Evolutionary conservation across 2,113 vertebrate genomes (phyloP).

Genomic region (Terrapene triunguis): DNA sequence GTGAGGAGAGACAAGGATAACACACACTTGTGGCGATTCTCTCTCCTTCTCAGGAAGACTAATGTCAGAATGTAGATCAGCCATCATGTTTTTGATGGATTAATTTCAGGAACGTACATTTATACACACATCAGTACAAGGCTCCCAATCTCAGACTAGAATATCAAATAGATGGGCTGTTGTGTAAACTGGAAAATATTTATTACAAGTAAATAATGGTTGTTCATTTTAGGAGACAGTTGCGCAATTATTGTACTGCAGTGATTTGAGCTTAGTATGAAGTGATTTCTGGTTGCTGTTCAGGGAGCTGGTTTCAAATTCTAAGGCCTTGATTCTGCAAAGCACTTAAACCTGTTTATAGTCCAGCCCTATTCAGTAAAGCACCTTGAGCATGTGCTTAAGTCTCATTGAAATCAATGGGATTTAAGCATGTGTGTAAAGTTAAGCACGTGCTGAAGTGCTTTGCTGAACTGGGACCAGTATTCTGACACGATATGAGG

Average conservation of each 20-base stretch:
- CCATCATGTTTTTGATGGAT: neutral
- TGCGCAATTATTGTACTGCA: neutral
- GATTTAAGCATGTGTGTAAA: neutral
- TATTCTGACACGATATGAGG: neutral
- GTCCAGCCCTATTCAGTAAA: neutral
- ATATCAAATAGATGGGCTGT: neutral
- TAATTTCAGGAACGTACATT: neutral
- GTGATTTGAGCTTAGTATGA: neutral
- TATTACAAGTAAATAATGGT: neutral
- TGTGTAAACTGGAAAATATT: neutral
- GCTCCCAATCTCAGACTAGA: neutral
- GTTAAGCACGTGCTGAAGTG: neutral
- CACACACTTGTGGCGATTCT: neutral
- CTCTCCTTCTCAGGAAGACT: neutral
- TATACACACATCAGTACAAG: neutral
- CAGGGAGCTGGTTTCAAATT: neutral
- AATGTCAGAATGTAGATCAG: neutral
- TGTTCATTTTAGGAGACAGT: neutral
- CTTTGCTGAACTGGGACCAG: neutral
- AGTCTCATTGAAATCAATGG: neutral
- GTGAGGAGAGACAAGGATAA: neutral
- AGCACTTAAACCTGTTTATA: neutral
- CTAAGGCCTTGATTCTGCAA: neutral
- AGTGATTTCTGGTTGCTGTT: neutral
- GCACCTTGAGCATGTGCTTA: neutral